These are phyloP conservation scores for Platynereis dumerilii DNA, from an alignment of 2,888 invertebrate genomes.

Conservation along the genomic window DNA sequence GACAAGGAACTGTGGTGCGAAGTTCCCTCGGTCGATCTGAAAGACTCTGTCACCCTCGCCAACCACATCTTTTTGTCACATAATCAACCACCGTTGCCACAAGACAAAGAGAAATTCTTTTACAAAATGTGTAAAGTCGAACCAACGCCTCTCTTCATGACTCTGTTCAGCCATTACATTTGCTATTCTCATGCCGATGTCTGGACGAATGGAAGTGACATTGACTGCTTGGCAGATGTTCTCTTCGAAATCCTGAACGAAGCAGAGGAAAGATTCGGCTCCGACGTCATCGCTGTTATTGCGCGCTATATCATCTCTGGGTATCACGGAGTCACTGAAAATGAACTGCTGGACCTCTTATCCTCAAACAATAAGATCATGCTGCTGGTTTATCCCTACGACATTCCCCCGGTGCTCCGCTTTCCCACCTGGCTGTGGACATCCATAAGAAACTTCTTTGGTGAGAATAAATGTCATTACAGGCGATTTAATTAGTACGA, in stretches of 20 bases:
- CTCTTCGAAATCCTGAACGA: slow-evolving; percentile 9
- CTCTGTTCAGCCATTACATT: background rate
- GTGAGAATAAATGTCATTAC: slow-evolving; percentile 28
- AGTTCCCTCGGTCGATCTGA: too few relatives aligned
- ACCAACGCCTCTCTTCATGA: background rate
- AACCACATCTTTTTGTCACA: too few relatives aligned
- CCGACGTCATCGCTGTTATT: slow-evolving; percentile 10
- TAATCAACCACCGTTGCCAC: background rate
- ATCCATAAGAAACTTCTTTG: slow-evolving; percentile 30
- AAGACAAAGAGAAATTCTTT: slow-evolving; percentile 6
- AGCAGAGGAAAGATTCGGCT: slow-evolving; percentile 23
- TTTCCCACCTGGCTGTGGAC: slow-evolving; percentile 39
- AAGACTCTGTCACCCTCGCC: too few relatives aligned
- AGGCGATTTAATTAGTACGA: too few relatives aligned
- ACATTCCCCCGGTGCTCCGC: slow-evolving; percentile 28
- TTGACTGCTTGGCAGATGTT: slow-evolving; percentile 16
- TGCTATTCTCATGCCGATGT: background rate
- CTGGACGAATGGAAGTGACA: background rate
- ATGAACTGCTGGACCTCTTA: slow-evolving; percentile 40
- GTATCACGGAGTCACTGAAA: slow-evolving; percentile 37
- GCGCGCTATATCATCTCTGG: slow-evolving; percentile 22
- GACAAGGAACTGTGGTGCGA: too few relatives aligned
- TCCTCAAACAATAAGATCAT: slow-evolving; percentile 40
- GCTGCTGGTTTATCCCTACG: background rate
- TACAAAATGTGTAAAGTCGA: background rate